These are phyloP conservation scores for Eilema caniola DNA, from an alignment of 2,888 invertebrate genomes.

Conservation along the genomic window DNA sequence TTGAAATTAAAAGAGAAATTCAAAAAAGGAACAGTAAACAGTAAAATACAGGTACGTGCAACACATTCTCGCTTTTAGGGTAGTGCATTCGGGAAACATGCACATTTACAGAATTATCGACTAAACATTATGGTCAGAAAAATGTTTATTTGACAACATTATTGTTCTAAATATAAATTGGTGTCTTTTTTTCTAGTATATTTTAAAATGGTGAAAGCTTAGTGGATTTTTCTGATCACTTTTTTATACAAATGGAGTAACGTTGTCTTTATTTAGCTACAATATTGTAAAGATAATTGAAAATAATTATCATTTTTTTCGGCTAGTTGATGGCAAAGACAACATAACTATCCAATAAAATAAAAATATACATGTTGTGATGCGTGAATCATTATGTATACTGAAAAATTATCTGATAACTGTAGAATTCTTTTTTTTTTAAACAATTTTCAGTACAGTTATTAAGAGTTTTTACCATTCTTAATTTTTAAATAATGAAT, in stretches of 20 bases:
- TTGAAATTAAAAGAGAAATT: conserved; percentile 63
- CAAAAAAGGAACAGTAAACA: conserved; percentile 69
- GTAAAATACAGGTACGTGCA: conserved; percentile 76
- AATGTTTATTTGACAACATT: conserved; percentile 28
- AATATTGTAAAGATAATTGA: neutral
- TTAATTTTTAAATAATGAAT: neutral
- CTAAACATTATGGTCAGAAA: conserved; percentile 60
- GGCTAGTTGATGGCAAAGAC: conserved; percentile 31
- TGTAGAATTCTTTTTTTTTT: neutral
- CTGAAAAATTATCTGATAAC: neutral
- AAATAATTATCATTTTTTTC: no score
- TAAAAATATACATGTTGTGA: conserved; percentile 46
- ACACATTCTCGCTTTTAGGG: conserved; percentile 80
- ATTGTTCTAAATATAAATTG: neutral
- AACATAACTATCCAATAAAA: conserved; percentile 40
- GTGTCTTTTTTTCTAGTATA: neutral
- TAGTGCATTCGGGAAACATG: conserved; percentile 85
- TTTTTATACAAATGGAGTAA: conserved; percentile 16
- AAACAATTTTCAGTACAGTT: neutral
- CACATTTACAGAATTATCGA: conserved; percentile 72
- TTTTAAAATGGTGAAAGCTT: neutral
- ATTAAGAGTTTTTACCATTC: neutral
- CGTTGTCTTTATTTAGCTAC: conserved; percentile 19
- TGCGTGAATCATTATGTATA: conserved; percentile 53
- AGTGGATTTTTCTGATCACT: conserved; percentile 38